Evolutionary conservation across 2,888 invertebrate species (phyloP), one percentile per base, ranked within the genome.

Genomic region (Drosophila hamatofila): DNA sequence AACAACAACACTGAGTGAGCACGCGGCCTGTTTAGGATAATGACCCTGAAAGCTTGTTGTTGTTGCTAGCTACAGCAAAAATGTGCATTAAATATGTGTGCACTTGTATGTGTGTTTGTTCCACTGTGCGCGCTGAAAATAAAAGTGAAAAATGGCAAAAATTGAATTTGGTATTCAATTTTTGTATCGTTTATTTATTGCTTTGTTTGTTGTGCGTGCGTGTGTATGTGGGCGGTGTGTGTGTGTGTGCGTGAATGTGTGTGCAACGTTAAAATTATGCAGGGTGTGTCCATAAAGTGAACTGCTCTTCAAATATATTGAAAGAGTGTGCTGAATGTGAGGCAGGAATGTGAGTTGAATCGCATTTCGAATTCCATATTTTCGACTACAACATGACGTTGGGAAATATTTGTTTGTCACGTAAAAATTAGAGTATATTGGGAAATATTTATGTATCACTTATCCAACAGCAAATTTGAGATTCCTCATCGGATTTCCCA

Each of bases 21-120:
- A 49, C 64, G 61, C 63, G 66, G 80, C 80, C 81, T 62, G 70
- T 72, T 83, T 78, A 74, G 83, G 83, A 83, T 86, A 83, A 86
- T 86, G 83, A 86, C 83, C 86, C 83, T 86, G 86, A 69, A 62
- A 65, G 30, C 30, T 30, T 8, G 11, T 30, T 30, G 30, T 11
- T 30, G 0, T 30, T 11, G 30, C 30, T 30, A 11, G 2, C 30
- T n/a, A n/a, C n/a, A 61, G 57, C 57, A 54, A 25, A 49, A 49
- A 48, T 58, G 30, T 67, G 37, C 30, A n/a, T n/a, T n/a, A 30
- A 30, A 9, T 30, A 30, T 30, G 9, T 37, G 16, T 16, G 35
- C 6, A 16, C 9, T 16, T 68, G 12, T 49, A 52, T 44, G 37
- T 65, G 16, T 60, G 39, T 61, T 59, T 72, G 48, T 41, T 30